Conservation (phyloP, 2,888 invertebrate species). For the Ornithoptera alexandrae region DNA sequence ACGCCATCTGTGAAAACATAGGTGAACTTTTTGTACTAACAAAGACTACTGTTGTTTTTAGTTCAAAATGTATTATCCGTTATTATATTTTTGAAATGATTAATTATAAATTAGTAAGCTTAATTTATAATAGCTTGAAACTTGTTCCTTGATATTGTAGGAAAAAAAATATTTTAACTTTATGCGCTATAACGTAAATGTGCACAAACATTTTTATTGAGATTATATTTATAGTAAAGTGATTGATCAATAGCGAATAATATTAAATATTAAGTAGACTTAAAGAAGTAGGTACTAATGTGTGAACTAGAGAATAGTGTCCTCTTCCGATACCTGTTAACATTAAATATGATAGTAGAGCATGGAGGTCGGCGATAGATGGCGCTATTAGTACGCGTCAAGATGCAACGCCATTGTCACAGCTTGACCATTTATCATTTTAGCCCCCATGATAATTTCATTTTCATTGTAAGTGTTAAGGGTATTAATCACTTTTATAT, state of each 20-base stretch:
- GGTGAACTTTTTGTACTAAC: conserved; percentile 35
- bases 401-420: conserved; percentile 55
- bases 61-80: too few relatives aligned
- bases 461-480: conserved; percentile 51
- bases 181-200: too few relatives aligned
- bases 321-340: conserved; percentile 48
- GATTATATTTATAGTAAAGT: too few relatives aligned
- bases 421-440: conserved; percentile 67
- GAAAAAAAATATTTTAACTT: too few relatives aligned
- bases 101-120: too few relatives aligned
- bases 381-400: conserved; percentile 70
- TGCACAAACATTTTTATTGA: too few relatives aligned
- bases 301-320: conserved; percentile 32
- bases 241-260: too few relatives aligned
- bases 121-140: too few relatives aligned
- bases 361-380: conserved; percentile 65
- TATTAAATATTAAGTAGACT: too few relatives aligned
- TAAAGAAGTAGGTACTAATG: not conserved
- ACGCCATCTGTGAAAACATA: conserved; percentile 44
- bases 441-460: conserved; percentile 62
- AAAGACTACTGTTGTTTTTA: too few relatives aligned
- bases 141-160: too few relatives aligned
- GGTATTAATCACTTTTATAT: conserved; percentile 32
- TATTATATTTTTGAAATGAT: too few relatives aligned
- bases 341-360: conserved; percentile 46